phyloP scores from a whole-genome alignment of 2,888 invertebrate genomes.

The Chrysolina americana region DNA sequence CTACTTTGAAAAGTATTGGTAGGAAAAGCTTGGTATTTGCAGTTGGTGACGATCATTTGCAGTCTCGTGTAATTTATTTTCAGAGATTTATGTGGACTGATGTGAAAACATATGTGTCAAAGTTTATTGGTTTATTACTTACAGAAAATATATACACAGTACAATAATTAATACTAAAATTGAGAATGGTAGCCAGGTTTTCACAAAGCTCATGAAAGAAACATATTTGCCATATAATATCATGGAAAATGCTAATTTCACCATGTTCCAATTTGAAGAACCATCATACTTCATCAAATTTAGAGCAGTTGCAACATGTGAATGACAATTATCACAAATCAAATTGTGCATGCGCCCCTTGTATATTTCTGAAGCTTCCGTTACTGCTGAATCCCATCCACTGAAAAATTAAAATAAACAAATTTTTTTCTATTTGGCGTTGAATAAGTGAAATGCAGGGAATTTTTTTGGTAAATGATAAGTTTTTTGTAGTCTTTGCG shows the following conservation, averaged over 20 bases:
- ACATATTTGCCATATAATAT: conserved; percentile 86
- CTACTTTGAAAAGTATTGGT: too few species aligned
- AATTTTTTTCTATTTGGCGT: neutral
- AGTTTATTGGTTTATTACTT: neutral
- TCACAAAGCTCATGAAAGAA: conserved; percentile 78
- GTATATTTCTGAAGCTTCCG: conserved; percentile 95
- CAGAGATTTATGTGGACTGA: too few species aligned
- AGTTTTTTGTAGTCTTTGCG: too few species aligned
- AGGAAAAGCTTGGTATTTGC: too few species aligned
- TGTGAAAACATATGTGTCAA: neutral
- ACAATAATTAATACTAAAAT: conserved; percentile 66
- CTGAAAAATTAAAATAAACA: conserved; percentile 58
- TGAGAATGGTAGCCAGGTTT: conserved; percentile 88
- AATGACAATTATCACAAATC: conserved; percentile 98
- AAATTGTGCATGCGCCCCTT: conserved; percentile 95
- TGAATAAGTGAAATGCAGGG: neutral
- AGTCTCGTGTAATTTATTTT: too few species aligned
- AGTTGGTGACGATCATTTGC: too few species aligned
- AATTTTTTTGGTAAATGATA: too few species aligned
- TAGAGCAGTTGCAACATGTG: conserved; percentile 94
- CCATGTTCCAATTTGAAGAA: conserved; percentile 91
- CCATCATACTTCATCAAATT: conserved; percentile 91
- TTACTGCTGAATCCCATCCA: conserved; percentile 91
- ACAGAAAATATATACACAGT: conserved; percentile 37
- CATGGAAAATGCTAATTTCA: conserved; percentile 86